phyloP scores from a whole-genome alignment of 2,113 vertebrate species.

The Garra rufa region DNA sequence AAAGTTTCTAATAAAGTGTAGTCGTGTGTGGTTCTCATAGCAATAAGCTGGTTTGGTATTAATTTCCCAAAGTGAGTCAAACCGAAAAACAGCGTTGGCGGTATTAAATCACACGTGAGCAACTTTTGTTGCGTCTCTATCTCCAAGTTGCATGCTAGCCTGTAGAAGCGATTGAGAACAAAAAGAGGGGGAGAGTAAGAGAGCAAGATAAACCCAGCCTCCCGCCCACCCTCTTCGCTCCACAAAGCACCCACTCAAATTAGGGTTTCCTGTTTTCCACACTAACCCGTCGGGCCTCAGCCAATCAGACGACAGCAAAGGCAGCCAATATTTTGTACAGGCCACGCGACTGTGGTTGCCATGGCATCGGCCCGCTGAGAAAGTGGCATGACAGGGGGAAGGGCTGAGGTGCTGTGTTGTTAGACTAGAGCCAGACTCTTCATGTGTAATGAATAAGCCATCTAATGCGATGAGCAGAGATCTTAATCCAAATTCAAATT shows the following conservation, averaged over 20 bases:
- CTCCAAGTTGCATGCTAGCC: constrained; percentile 34
- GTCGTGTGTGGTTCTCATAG: constrained; percentile 51
- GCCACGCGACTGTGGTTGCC: constrained; percentile 69
- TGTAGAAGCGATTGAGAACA: constrained; percentile 37
- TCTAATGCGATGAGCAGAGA: not conserved
- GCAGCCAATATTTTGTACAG: constrained; percentile 68
- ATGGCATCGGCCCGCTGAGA: constrained; percentile 64
- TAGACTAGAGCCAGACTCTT: constrained; percentile 26
- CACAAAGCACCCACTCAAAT: constrained; percentile 76
- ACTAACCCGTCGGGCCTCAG: constrained; percentile 64
- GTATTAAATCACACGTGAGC: constrained; percentile 73
- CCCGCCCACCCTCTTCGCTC: constrained; percentile 72
- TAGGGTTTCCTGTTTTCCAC: constrained; percentile 81
- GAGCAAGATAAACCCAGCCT: constrained; percentile 53
- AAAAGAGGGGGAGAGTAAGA: constrained; percentile 47
- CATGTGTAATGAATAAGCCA: not conserved
- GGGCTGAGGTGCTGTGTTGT: constrained; percentile 32
- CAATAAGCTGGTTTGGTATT: constrained; percentile 53
- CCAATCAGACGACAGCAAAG: constrained; percentile 72
- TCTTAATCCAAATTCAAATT: constrained; percentile 11
- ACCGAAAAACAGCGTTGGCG: constrained; percentile 71
- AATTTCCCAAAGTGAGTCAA: constrained; percentile 68
- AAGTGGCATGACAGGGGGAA: constrained; percentile 36
- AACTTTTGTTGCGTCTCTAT: constrained; percentile 58
- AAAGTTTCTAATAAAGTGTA: constrained; percentile 13